Conservation (phyloP, 2,888 invertebrate genomes). For the Trimorus sp. region DNA sequence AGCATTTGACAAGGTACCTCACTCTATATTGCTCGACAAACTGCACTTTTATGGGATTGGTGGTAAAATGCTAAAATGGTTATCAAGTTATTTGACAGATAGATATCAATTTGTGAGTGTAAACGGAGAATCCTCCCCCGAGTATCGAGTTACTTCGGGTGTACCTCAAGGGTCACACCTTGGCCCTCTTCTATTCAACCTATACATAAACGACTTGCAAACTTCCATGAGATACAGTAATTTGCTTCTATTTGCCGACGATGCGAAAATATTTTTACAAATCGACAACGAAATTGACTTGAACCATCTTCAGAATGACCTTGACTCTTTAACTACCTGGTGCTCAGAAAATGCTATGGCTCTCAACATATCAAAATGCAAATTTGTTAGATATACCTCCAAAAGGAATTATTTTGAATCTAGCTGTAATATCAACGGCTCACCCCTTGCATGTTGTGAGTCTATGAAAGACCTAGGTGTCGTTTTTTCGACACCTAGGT, state of each 20-base stretch:
- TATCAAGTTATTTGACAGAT: constrained; percentile 10
- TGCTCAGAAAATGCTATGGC: constrained; percentile 1
- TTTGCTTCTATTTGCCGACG: constrained; percentile 20
- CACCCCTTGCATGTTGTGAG: not conserved
- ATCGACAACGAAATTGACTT: not conserved
- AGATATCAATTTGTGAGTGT: not conserved
- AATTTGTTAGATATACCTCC: not conserved
- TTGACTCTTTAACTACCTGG: not conserved
- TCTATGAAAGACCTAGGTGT: constrained; percentile 7
- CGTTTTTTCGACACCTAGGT: not conserved
- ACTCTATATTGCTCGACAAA: constrained; percentile 57
- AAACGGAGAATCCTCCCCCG: not conserved
- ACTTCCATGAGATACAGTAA: not conserved
- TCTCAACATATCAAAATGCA: not conserved
- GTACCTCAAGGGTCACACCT: too few species aligned
- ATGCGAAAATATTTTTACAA: too few species aligned
- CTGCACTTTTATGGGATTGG: constrained; percentile 36
- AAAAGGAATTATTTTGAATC: not conserved
- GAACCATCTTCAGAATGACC: not conserved
- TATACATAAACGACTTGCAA: constrained; percentile 18
- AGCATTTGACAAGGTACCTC: constrained; percentile 68
- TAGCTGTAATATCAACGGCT: not conserved
- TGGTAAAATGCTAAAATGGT: not conserved
- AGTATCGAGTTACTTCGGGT: too few species aligned
- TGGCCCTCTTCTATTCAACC: too few species aligned